phyloP scores from a whole-genome alignment of 2,113 vertebrate species.

The Pagrus major region DNA sequence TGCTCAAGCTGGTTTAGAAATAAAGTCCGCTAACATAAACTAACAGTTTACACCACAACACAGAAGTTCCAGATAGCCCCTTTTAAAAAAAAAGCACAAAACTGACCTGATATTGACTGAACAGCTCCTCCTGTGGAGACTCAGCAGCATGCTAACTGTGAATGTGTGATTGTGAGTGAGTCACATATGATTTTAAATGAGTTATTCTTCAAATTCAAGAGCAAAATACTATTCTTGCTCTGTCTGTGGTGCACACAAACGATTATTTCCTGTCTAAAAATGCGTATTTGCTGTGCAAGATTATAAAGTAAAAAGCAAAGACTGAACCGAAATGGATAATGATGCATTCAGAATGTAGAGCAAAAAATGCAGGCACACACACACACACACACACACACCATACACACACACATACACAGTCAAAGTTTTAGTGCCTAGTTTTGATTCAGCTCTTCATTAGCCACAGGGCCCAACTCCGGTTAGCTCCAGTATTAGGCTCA shows the following conservation, averaged over 20 bases:
- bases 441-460: conserved; percentile 97
- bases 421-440: conserved; percentile 95
- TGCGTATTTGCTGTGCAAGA: conserved; percentile 10
- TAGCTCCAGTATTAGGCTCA: conserved; percentile 99
- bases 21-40: no score
- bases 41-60: no score
- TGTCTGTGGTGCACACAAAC: background rate
- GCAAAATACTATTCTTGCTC: background rate
- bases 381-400: conserved; percentile 81
- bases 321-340: conserved; percentile 49
- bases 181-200: background rate
- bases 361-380: conserved; percentile 44
- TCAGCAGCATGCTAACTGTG: background rate
- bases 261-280: conserved; percentile 10
- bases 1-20: no score
- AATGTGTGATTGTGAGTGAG: background rate
- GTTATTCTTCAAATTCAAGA: no score
- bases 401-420: conserved; percentile 64
- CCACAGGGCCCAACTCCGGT: conserved; percentile 95
- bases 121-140: conserved; percentile 17
- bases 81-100: no score
- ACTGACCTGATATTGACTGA: background rate
- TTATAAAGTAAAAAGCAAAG: conserved; percentile 30
- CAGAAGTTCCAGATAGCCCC: no score
- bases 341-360: conserved; percentile 51